A percentile compares a stretch with the other conserved stretches of the same genome.
Conservation (phyloP, 2,113 vertebrate genomes). For the Nerophis lumbriciformis region DNA sequence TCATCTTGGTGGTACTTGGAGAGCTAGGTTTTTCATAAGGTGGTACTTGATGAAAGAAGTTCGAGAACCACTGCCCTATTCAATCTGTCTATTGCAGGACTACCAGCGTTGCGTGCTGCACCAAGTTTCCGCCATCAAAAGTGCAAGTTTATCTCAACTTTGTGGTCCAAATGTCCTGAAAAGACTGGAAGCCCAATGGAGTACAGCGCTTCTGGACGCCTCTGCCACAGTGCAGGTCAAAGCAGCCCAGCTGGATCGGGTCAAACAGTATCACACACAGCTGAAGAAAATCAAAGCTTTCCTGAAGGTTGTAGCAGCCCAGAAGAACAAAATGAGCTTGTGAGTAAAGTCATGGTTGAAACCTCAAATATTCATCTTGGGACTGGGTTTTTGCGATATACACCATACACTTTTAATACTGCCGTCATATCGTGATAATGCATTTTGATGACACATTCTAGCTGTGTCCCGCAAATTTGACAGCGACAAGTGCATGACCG, state of each 20-base stretch:
- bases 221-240: constrained; percentile 73
- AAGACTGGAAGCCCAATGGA: constrained; percentile 50
- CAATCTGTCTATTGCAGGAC: constrained; percentile 35
- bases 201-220: constrained; percentile 72
- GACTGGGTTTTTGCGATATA: too few relatives aligned
- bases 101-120: constrained; percentile 43
- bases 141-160: neutral
- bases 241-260: constrained; percentile 71
- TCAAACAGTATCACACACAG: constrained; percentile 74
- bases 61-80: neutral
- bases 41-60: too few relatives aligned
- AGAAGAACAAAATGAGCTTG: constrained; percentile 77
- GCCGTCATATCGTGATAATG: too few relatives aligned
- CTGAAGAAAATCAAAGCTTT: constrained; percentile 60
- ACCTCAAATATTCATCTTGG: neutral
- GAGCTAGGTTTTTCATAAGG: too few relatives aligned
- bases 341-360: constrained; percentile 65
- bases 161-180: constrained; percentile 14
- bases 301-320: constrained; percentile 64
- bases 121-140: constrained; percentile 43
- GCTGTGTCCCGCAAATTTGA: too few relatives aligned
- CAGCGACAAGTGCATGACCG: too few relatives aligned
- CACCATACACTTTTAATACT: too few relatives aligned
- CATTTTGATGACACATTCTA: too few relatives aligned
- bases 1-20: too few relatives aligned